A percentile compares a stretch with the other conserved stretches of the same genome.
These are phyloP conservation scores for Cygnus atratus DNA, from an alignment of 2,113 vertebrate species.

Conservation along the genomic window DNA sequence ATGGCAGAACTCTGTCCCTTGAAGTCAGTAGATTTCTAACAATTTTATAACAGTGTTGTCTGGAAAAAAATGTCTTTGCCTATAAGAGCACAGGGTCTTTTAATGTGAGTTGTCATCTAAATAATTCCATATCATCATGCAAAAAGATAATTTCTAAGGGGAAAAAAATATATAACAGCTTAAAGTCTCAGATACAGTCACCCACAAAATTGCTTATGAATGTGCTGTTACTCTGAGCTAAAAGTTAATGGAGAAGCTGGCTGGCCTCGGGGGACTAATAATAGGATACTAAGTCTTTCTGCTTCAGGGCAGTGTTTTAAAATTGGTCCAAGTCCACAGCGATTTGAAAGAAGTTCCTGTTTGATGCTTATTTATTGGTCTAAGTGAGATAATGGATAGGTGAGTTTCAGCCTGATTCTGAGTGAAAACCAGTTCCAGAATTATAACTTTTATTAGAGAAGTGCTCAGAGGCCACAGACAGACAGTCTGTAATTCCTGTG, in stretches of 20 bases:
- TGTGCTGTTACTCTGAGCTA: conserved; percentile 56
- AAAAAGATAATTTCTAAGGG: conserved; percentile 30
- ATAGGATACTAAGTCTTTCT: conserved; percentile 30
- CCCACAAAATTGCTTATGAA: conserved; percentile 68
- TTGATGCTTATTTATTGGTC: conserved; percentile 42
- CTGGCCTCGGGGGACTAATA: conserved; percentile 43
- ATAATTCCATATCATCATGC: conserved; percentile 55
- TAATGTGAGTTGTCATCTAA: conserved; percentile 51
- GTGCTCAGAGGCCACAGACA: neutral
- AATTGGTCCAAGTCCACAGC: neutral
- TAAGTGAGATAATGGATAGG: conserved; percentile 42
- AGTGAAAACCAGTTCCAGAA: neutral
- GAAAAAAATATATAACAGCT: neutral
- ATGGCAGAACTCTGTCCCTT: neutral
- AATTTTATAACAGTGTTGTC: neutral
- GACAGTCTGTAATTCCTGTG: neutral
- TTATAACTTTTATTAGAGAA: neutral
- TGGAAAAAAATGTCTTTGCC: conserved; percentile 7
- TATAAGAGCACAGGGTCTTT: conserved; percentile 11
- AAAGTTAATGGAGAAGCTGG: conserved; percentile 53
- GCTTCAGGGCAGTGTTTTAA: conserved; percentile 22
- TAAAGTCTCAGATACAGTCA: conserved; percentile 39
- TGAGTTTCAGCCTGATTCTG: conserved; percentile 10
- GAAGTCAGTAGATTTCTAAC: neutral
- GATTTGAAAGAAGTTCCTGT: neutral